phyloP scores from a whole-genome alignment of 2,113 vertebrate genomes.

The Chaetops frenatus region DNA sequence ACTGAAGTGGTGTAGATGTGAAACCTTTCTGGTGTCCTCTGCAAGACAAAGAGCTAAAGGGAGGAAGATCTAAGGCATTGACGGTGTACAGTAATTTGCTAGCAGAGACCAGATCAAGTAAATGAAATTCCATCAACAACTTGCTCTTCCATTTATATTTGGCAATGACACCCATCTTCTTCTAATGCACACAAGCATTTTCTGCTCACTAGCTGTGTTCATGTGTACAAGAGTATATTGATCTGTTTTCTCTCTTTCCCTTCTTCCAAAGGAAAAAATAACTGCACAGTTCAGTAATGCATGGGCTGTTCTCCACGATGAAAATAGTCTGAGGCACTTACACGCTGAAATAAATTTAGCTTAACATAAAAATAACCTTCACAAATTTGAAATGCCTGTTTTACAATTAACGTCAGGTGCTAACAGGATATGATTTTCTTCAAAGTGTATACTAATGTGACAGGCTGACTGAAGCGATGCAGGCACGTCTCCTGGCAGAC shows the following conservation, averaged over 20 bases:
- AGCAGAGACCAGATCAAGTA: background rate
- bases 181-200: background rate
- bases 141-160: background rate
- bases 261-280: background rate
- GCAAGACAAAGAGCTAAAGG: background rate
- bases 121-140: background rate
- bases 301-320: background rate
- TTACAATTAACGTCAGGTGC: background rate
- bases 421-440: background rate
- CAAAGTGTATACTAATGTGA: background rate
- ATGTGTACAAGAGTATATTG: background rate
- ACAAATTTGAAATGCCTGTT: background rate
- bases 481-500: background rate
- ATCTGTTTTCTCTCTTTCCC: background rate
- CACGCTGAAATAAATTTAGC: background rate
- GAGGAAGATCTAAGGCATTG: background rate
- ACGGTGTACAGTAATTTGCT: background rate
- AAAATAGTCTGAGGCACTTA: background rate
- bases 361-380: background rate
- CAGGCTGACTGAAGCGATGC: background rate
- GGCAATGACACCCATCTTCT: background rate
- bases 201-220: background rate
- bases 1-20: background rate
- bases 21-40: background rate
- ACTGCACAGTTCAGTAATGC: background rate